Percentiles rank a stretch among this genome's conserved stretches.
phyloP scores from a whole-genome alignment of 2,797 vertebrate genomes.

The Rhincodon typus region DNA sequence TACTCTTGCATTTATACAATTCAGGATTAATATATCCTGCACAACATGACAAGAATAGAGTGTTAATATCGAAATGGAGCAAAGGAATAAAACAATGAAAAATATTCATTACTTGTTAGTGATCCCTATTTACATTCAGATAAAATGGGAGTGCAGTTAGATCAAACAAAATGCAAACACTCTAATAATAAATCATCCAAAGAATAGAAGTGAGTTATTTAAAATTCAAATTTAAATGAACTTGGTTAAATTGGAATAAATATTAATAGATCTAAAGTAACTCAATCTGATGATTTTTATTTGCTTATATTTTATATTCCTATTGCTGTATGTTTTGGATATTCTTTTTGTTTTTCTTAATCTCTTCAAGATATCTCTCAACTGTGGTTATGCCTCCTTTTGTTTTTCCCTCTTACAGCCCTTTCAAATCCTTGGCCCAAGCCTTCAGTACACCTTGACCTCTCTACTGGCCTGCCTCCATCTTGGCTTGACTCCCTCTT shows the following conservation, averaged over 20 bases:
- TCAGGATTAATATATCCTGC: conserved; percentile 13
- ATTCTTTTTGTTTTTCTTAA: background rate
- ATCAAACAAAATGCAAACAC: background rate
- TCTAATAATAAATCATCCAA: background rate
- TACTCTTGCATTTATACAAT: background rate
- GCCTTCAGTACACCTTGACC: background rate
- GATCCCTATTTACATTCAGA: background rate
- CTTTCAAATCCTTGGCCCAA: background rate
- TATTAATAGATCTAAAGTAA: background rate
- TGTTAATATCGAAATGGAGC: background rate
- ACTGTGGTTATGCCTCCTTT: background rate
- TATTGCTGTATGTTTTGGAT: background rate
- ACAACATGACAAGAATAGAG: background rate
- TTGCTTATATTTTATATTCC: background rate
- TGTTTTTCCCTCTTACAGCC: background rate
- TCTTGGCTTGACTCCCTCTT: background rate
- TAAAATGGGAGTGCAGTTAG: background rate
- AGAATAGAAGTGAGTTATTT: background rate
- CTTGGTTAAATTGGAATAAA: background rate
- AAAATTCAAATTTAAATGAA: background rate
- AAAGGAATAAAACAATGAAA: background rate
- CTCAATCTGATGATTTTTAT: too few relatives aligned
- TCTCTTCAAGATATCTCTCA: background rate
- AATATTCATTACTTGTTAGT: background rate
- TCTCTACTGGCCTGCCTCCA: background rate